phyloP scores from a whole-genome alignment of 2,797 vertebrate genomes.

The Thamnophis elegans region DNA sequence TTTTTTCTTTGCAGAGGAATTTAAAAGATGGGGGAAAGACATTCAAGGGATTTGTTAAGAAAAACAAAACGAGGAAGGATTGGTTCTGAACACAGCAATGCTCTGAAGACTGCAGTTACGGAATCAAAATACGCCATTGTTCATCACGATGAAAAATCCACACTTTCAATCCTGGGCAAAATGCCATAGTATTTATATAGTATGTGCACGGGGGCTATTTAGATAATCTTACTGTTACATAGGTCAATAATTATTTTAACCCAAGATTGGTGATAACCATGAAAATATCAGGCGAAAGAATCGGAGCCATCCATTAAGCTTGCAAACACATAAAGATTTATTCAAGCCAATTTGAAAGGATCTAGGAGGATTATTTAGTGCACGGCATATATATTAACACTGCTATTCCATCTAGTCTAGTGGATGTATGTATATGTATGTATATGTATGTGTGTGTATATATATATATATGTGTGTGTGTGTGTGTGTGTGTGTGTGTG shows the following conservation, averaged over 20 bases:
- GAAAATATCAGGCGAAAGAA: neutral
- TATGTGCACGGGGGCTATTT: neutral
- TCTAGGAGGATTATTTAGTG: neutral
- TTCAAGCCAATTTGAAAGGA: neutral
- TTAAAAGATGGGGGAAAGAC: neutral
- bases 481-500: no score
- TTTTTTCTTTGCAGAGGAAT: neutral
- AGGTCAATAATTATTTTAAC: neutral
- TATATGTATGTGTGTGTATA: no score
- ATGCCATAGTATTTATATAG: neutral
- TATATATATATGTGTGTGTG: no score
- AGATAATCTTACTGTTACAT: neutral
- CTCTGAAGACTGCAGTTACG: neutral
- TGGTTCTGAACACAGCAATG: neutral
- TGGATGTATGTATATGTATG: no score
- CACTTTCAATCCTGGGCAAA: neutral
- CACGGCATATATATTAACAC: neutral
- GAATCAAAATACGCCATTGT: neutral
- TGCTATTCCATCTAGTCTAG: no score
- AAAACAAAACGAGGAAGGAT: neutral
- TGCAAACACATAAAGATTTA: neutral
- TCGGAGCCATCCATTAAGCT: neutral
- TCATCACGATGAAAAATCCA: neutral
- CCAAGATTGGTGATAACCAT: neutral
- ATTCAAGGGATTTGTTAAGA: neutral